Base-by-base conservation (phyloP, 1,140 invertebrate species). In the Lepidotrigona ventralis region DNA sequence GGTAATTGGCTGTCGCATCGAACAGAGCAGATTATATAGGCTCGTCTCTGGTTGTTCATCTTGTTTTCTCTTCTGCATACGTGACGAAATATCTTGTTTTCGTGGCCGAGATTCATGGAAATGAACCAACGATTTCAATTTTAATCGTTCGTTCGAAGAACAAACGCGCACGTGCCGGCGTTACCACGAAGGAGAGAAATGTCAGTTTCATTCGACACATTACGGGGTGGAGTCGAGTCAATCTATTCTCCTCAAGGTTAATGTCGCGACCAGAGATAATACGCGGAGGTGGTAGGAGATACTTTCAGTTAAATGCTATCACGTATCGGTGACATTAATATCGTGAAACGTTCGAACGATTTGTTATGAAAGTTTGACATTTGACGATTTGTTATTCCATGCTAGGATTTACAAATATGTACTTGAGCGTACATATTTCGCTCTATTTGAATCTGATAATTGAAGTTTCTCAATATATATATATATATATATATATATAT, bases 231-330 rank as follows among this genome's bases (percentile, higher is more conserved):
- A 82, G 70, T 60, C 56, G 71, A 68, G 39, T 63, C 76, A 56
- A 76, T 86, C 72, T 81, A 82, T 82, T 85, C 63, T 74, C 21
- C 23, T 68, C 78, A 85, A 88, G 86, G 86, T 85, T 79, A 87
- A 87, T 69, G 56, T 54, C 75, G 58, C 26, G 74, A 63, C 74
- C 66, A 54, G 56, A 60, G 83, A 88, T 88, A 81, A 85, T 82
- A 63, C 64, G 66, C 54, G 9, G 46, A 74, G n/a, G 63, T 78
- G 79, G 75, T 33, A 39, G 12, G 51, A 70, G 39, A 51, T 64
- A 86, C 72, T 56, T 74, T 85, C 87, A 75, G 56, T 64, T 85
- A 68, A 63, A 63, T 71, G 58, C 60, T 81, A 82, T 81, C 79
- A 68, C 75, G 64, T 68, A 76, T 73, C 66, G 58, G 69, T 29